These are phyloP conservation scores for Cotesia vestalis DNA, from an alignment of 1,140 invertebrate species.

Conservation along the genomic window DNA sequence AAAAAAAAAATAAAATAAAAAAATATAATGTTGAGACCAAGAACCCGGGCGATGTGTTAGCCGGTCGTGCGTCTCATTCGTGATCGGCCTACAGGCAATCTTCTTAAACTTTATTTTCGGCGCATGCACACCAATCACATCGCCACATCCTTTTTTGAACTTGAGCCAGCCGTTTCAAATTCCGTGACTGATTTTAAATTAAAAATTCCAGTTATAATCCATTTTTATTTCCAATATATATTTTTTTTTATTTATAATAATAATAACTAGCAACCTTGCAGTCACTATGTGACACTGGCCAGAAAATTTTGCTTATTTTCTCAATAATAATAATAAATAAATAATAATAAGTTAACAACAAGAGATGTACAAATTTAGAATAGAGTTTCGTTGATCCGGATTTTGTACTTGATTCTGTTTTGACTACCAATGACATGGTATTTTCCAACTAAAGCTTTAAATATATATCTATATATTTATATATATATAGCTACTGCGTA, in stretches of 20 bases:
- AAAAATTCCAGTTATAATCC: background rate
- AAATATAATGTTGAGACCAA: slow-evolving; percentile 13
- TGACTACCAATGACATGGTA: slow-evolving; percentile 13
- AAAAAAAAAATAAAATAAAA: too few species aligned
- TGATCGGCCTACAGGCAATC: slow-evolving; percentile 58
- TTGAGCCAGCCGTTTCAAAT: slow-evolving; percentile 9
- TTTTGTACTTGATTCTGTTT: slow-evolving; percentile 15
- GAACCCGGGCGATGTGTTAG: slow-evolving; percentile 51
- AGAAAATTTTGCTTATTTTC: too few species aligned
- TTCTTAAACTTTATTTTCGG: slow-evolving; percentile 50
- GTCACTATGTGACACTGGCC: too few species aligned
- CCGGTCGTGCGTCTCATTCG: slow-evolving; percentile 61
- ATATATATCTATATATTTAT: too few species aligned
- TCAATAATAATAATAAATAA: too few species aligned
- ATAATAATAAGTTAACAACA: background rate
- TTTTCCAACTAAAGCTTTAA: background rate
- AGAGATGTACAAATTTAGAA: slow-evolving; percentile 3
- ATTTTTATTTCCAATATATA: too few species aligned
- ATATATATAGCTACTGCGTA: background rate
- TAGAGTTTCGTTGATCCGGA: slow-evolving; percentile 13
- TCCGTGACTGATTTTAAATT: slow-evolving; percentile 4
- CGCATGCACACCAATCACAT: slow-evolving; percentile 40
- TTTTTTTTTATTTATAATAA: too few species aligned
- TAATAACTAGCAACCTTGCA: too few species aligned
- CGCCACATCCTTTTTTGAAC: background rate